Evolutionary conservation across 2,888 invertebrate genomes (phyloP), one percentile per base, ranked within the genome.

Genomic region (Drosophila paucipuncta): DNA sequence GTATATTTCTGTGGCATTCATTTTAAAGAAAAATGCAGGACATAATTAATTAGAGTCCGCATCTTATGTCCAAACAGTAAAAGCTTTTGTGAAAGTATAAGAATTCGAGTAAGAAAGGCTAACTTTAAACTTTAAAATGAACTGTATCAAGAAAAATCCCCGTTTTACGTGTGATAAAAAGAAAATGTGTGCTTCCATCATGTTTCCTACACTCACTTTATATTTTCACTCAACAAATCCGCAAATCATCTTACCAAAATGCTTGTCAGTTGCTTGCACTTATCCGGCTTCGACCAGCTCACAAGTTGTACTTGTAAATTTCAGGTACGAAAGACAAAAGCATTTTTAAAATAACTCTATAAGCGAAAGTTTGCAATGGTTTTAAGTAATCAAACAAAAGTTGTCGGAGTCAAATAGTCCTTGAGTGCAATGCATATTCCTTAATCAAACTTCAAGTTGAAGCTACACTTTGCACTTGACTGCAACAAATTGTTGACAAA

Each of bases 401-500:
- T 74, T 67, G 28, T 22, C 30, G 31, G 18, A 18, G 35, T 39
- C 22, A 37, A 37, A 35, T 53, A 25, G n/a, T 31, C 43, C 47
- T 49, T 64, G 52, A 49, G 61, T 41, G 13, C 18, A 25, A 25
- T 49, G 53, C 31, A 49, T 43, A 62, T 67, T 39, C 22, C 54
- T 62, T 73, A 59, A 68, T 11, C 58, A 71, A 78, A 70, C 61
- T 59, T 64, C 25, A 67, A 54, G 54, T 39, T 69, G 58, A 50
- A 60, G 54, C 57, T 30, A 47, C 49, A 47, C 53, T 50, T 65
- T 76, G 61, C 59, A 75, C 76, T 76, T 69, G 57, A 61, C 37
- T 63, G 68, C 72, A 71, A 54, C 60, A 72, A 80, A 80, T 72
- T 59, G 81, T 80, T 76, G 65, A 55, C 73, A 69, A 67, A 59